phyloP scores from a whole-genome alignment of 2,888 invertebrate species.

The Ernsta delagoae region DNA sequence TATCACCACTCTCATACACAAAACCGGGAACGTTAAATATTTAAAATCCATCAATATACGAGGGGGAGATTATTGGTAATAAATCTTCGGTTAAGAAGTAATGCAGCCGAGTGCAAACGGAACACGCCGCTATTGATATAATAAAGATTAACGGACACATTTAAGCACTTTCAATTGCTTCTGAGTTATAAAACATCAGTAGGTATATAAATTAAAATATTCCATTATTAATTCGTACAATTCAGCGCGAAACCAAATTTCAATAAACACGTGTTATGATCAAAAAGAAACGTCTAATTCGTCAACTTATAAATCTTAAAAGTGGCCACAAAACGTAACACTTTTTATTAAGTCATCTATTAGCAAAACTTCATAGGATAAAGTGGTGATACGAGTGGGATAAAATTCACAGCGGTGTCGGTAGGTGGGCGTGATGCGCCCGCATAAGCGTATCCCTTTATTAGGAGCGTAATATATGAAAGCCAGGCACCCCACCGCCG shows the following conservation, averaged over 20 bases:
- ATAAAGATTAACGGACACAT: not conserved
- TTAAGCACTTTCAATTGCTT: not conserved
- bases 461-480: conserved; percentile 45
- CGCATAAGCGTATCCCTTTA: conserved; percentile 54
- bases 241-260: no score
- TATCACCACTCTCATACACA: conserved; percentile 23
- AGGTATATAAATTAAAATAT: no score
- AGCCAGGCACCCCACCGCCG: conserved; percentile 41
- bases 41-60: conserved; percentile 17
- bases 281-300: no score
- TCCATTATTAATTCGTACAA: no score
- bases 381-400: not conserved
- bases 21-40: conserved; percentile 31
- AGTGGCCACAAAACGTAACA: not conserved
- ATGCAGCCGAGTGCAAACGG: conserved; percentile 1
- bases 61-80: not conserved
- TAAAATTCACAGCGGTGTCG: conserved; percentile 22
- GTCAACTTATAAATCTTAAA: not conserved
- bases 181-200: not conserved
- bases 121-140: conserved; percentile 1
- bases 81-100: conserved; percentile 8
- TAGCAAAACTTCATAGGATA: not conserved
- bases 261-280: no score
- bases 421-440: conserved; percentile 48
- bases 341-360: not conserved